Evolutionary conservation across 2,888 invertebrate species (phyloP).

Genomic region (Podabrus alpinus): DNA sequence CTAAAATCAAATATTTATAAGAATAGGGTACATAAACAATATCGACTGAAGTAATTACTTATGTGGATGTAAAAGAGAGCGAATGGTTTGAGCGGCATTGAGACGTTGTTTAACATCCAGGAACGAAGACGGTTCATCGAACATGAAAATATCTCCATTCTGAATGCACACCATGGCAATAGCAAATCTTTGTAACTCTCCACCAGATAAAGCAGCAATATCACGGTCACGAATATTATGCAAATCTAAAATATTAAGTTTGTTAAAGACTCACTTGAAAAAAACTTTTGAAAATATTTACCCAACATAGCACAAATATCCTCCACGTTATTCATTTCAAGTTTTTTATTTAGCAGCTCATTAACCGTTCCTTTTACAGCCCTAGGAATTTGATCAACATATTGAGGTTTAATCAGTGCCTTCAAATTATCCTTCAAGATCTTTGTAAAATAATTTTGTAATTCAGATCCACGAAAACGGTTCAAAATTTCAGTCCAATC

Average conservation of each 20-base stretch:
- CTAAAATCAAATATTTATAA: conserved; percentile 56
- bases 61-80: conserved; percentile 87
- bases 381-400: conserved; percentile 99
- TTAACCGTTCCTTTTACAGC: conserved; percentile 95
- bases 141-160: conserved; percentile 98
- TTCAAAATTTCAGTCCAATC: conserved; percentile 98
- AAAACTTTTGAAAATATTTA: conserved; percentile 49
- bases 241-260: conserved; percentile 69
- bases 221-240: conserved; percentile 86
- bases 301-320: conserved; percentile 85
- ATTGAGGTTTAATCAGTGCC: conserved; percentile 97
- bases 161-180: conserved; percentile 99
- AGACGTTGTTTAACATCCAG: conserved; percentile 98
- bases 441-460: conserved; percentile 99
- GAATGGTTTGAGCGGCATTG: conserved; percentile 93
- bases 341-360: conserved; percentile 87
- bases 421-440: conserved; percentile 97
- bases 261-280: neutral
- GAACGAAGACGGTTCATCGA: conserved; percentile 98
- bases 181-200: conserved; percentile 97
- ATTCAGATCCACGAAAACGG: conserved; percentile 96
- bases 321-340: conserved; percentile 83
- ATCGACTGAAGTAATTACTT: conserved; percentile 67
- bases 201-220: conserved; percentile 93
- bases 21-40: neutral